Percentiles rank a stretch among this genome's conserved stretches.
phyloP scores from a whole-genome alignment of 2,797 vertebrate species.

The Rachycentron canadum region DNA sequence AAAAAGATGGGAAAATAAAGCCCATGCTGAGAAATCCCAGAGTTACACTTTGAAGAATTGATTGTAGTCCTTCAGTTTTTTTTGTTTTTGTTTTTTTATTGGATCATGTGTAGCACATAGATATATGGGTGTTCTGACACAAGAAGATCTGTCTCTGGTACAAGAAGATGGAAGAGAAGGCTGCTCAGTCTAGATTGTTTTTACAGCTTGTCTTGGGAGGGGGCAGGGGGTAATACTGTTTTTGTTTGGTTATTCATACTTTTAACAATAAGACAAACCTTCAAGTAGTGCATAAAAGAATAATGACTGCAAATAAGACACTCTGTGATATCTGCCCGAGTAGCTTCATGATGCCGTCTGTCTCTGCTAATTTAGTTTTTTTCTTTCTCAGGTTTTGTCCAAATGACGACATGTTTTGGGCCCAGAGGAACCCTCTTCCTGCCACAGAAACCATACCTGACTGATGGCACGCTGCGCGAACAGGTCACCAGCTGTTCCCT shows the following conservation, averaged over 20 bases:
- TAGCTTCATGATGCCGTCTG: not conserved
- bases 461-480: constrained; percentile 94
- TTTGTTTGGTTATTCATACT: not conserved
- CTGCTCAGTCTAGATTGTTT: not conserved
- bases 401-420: constrained; percentile 92
- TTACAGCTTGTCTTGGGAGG: not conserved
- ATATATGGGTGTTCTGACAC: not conserved
- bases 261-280: not conserved
- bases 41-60: no score
- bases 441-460: constrained; percentile 95
- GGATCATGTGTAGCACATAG: no score
- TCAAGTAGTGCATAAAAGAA: not conserved
- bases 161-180: no score
- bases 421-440: constrained; percentile 95
- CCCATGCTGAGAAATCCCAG: no score
- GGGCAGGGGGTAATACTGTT: not conserved
- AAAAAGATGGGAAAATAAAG: no score
- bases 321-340: not conserved
- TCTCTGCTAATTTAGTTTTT: not conserved
- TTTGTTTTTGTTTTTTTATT: no score
- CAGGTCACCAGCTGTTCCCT: constrained; percentile 84
- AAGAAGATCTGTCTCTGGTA: not conserved
- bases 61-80: no score
- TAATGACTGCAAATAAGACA: not conserved
- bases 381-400: constrained; percentile 86